These are phyloP conservation scores for Heliconius nattereri DNA, from an alignment of 1,140 invertebrate genomes.

Conservation along the genomic window DNA sequence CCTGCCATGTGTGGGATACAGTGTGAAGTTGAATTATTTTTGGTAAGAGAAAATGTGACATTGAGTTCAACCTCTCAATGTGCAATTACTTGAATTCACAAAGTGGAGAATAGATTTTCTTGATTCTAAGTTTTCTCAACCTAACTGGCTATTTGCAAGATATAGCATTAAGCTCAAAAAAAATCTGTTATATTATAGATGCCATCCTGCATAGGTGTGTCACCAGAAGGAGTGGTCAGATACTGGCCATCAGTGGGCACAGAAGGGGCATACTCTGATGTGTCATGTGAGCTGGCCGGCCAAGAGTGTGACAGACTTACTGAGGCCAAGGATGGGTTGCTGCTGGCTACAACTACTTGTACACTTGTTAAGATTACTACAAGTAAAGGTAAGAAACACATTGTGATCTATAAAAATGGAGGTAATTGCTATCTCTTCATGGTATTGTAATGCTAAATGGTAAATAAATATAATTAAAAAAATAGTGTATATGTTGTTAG, in stretches of 20 bases:
- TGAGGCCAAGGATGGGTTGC: constrained; percentile 84
- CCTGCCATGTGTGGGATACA: too few species aligned
- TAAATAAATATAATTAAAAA: too few species aligned
- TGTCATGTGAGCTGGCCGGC: constrained; percentile 90
- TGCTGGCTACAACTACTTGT: constrained; percentile 95
- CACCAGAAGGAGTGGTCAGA: constrained; percentile 94
- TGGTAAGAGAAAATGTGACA: too few species aligned
- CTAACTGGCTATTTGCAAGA: not conserved
- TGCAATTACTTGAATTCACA: too few species aligned
- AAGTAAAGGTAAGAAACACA: constrained; percentile 38
- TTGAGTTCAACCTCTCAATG: too few species aligned
- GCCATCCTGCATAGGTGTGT: constrained; percentile 94
- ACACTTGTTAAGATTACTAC: constrained; percentile 89
- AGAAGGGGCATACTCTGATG: constrained; percentile 92
- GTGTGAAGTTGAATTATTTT: too few species aligned
- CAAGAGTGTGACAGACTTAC: constrained; percentile 91
- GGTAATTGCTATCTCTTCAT: too few species aligned
- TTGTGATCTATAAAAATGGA: too few species aligned
- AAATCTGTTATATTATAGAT: constrained; percentile 69
- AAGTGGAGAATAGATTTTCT: not conserved
- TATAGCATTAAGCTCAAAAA: not conserved
- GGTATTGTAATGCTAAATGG: too few species aligned
- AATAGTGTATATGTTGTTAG: too few species aligned
- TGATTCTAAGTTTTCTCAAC: not conserved
- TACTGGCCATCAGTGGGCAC: constrained; percentile 96